Percentiles rank a stretch among this genome's conserved stretches.
Evolutionary conservation across 2,797 vertebrate genomes (phyloP).

Genomic region (Phoebastria nigripes): DNA sequence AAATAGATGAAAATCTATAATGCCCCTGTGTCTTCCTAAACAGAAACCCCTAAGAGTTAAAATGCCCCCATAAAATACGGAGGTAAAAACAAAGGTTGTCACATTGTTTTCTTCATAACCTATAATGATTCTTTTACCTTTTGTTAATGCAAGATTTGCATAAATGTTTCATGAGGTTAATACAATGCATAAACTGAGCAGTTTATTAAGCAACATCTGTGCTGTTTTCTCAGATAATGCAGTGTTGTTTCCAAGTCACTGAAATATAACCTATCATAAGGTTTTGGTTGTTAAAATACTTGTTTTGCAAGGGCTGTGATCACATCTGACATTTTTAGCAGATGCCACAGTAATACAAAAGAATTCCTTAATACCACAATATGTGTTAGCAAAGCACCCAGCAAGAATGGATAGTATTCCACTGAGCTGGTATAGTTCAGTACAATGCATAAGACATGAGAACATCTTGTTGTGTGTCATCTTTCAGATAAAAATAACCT

Average conservation of each 20-base stretch:
- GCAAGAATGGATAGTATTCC: not conserved
- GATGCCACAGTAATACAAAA: conserved; percentile 53
- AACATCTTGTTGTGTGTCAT: not conserved
- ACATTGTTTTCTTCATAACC: conserved; percentile 72
- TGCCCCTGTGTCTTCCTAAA: conserved; percentile 73
- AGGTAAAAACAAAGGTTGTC: conserved; percentile 65
- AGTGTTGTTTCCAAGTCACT: conserved; percentile 71
- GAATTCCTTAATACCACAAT: conserved; percentile 50
- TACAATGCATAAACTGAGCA: conserved; percentile 73
- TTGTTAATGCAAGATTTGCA: conserved; percentile 78
- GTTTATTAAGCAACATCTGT: conserved; percentile 80
- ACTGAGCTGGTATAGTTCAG: not conserved
- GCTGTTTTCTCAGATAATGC: conserved; percentile 75
- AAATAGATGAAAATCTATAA: conserved; percentile 79
- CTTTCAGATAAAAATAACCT: not conserved
- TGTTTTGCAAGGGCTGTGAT: conserved; percentile 66
- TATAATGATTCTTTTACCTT: conserved; percentile 76
- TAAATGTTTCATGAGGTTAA: conserved; percentile 80
- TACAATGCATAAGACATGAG: not conserved
- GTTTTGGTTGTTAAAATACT: conserved; percentile 72
- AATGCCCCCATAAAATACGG: conserved; percentile 69
- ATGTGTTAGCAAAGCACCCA: not conserved
- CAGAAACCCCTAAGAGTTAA: conserved; percentile 68
- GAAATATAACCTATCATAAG: conserved; percentile 77
- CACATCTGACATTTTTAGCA: conserved; percentile 66